Conservation (phyloP, 2,888 invertebrate genomes). For the Aphidoletes aphidimyza region DNA sequence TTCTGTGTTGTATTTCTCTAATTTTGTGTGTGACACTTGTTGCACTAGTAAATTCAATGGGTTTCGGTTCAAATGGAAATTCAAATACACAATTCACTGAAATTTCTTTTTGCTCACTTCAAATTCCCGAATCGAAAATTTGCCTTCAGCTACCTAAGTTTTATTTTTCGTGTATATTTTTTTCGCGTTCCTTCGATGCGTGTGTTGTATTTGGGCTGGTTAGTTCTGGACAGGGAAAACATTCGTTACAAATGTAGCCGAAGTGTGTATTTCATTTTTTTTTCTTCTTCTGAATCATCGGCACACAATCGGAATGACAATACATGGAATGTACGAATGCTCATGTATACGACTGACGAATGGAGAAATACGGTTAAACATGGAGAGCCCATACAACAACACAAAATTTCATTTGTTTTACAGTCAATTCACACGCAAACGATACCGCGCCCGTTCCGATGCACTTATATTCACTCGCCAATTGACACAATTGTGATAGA, state of each 20-base stretch:
- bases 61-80: too few relatives aligned
- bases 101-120: not conserved
- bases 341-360: slow-evolving; percentile 35
- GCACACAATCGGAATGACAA: slow-evolving; percentile 58
- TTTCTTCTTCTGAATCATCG: slow-evolving; percentile 58
- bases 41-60: slow-evolving; percentile 57
- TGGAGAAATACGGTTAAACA: slow-evolving; percentile 44
- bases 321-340: slow-evolving; percentile 57
- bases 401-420: not conserved
- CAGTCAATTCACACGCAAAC: slow-evolving; percentile 16
- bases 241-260: slow-evolving; percentile 58
- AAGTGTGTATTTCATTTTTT: not conserved
- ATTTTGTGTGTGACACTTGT: slow-evolving; percentile 58
- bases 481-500: not conserved
- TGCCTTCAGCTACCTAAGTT: too few relatives aligned
- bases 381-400: slow-evolving; percentile 48
- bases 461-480: not conserved
- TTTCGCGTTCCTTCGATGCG: not conserved
- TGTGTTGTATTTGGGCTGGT: slow-evolving; percentile 11
- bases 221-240: slow-evolving; percentile 54
- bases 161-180: not conserved
- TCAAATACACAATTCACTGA: too few relatives aligned
- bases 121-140: too few relatives aligned
- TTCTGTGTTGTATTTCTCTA: slow-evolving; percentile 53
- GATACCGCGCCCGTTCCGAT: not conserved